Base-by-base conservation (phyloP, 2,113 vertebrate species). In the Tetraodon nigroviridis region DNA sequence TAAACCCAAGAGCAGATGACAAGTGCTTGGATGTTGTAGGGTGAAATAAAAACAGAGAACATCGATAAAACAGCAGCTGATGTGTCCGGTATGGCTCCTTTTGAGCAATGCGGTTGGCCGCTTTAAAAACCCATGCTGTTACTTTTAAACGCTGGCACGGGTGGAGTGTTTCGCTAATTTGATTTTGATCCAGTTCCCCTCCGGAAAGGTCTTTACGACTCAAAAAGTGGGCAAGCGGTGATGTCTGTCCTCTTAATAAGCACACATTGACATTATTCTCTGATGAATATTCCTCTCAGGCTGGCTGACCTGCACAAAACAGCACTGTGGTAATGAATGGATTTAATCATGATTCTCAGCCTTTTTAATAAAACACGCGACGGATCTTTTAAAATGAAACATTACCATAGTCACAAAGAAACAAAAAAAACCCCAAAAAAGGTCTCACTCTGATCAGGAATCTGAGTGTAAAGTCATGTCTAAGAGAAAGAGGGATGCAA, bases 311-410 rank as follows among this genome's bases (percentile, higher is more conserved):
- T 80, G 82, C 44, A 46, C 60, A 75, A 75, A 80, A 70, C 75
- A 64, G 72, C 44, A 46, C 17, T 11, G 73, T 50, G 44, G 64
- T 78, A 87, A 82, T 79, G 69, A 84, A 64, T 18, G 15, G 66
- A 79, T 81, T 81, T 84, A 84, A 84, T 86, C 71, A 73, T 70
- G 78, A 69, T 75, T 75, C 73, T 74, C 44, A 53, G 79, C 79
- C 57, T 78, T 65, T 69, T 40, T 37, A 37, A 18, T 41, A 51
- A 66, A 75, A 63, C 61, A 72, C 41, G 52, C 55, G 76, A 80
- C 55, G 46, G 40, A 56, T 21, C 64, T 79, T 64, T 66, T 66
- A 66, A 74, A 78, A 71, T 61, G 5, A 16, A 17, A 46, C 15
- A 46, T 79, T 37, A 8, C 8, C 32, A 40, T 68, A 75, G 68